Evolutionary conservation across 2,797 vertebrate genomes (phyloP).

Genomic region (Acropternis orthonyx): DNA sequence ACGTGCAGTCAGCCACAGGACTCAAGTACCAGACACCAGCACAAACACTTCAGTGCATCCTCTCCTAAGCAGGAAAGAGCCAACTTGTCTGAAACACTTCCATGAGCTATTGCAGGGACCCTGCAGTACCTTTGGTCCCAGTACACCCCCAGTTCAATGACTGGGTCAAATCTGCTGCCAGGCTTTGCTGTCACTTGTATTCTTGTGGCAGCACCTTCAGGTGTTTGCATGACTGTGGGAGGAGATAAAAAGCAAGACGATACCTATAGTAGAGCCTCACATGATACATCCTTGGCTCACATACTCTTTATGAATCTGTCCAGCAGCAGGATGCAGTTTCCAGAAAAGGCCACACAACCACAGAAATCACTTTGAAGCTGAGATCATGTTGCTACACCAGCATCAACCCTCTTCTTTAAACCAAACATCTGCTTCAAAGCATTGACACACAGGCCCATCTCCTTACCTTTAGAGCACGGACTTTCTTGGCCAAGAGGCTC

Average conservation of each 20-base stretch:
- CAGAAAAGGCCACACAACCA: not conserved
- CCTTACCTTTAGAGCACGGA: constrained; percentile 94
- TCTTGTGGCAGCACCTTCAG: not conserved
- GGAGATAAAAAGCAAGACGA: not conserved
- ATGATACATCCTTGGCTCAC: not conserved
- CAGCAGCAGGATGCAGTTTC: not conserved
- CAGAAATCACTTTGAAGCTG: not conserved
- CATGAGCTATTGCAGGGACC: not conserved
- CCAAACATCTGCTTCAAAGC: not conserved
- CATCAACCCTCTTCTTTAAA: not conserved
- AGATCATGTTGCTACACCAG: not conserved
- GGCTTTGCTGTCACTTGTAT: not conserved
- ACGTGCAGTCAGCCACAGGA: not conserved
- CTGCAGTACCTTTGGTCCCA: not conserved
- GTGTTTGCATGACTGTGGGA: fast-evolving
- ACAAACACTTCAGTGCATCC: not conserved
- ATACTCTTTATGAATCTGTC: not conserved
- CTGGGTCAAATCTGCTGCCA: not conserved
- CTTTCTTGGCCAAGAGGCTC: constrained; percentile 93
- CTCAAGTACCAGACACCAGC: not conserved
- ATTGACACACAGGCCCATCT: not conserved
- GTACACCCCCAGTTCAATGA: not conserved
- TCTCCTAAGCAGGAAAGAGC: not conserved
- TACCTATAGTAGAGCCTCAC: not conserved
- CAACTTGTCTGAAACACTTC: not conserved